Evolutionary conservation across 2,113 vertebrate species (phyloP).

Genomic region (Martes martes): DNA sequence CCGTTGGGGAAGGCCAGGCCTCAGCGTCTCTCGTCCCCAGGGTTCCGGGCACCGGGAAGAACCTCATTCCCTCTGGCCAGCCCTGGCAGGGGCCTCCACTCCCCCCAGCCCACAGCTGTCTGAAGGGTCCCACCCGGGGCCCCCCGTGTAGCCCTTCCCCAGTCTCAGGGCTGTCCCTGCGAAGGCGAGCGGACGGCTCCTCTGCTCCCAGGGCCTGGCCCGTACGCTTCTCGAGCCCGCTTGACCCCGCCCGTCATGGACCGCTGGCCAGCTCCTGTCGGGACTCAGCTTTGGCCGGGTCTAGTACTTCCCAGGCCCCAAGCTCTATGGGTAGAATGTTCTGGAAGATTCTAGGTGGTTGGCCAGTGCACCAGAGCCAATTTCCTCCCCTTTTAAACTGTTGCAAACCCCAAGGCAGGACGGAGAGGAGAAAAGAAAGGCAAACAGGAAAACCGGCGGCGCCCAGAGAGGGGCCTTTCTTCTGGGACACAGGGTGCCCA

Average conservation of each 20-base stretch:
- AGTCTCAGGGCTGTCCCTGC: background rate
- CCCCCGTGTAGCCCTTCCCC: background rate
- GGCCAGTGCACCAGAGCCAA: background rate
- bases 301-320: background rate
- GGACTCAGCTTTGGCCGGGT: background rate
- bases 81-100: rapidly evolving
- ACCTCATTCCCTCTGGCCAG: background rate
- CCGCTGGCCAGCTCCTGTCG: background rate
- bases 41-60: background rate
- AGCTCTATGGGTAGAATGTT: background rate
- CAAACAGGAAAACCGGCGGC: background rate
- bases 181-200: rapidly evolving
- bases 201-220: background rate
- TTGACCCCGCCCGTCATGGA: background rate
- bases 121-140: background rate
- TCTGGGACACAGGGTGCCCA: background rate
- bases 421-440: background rate
- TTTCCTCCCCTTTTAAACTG: background rate
- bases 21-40: rapidly evolving
- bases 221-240: rapidly evolving
- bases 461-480: background rate
- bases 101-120: background rate
- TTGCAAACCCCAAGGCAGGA: background rate
- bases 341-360: background rate
- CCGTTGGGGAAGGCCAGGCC: background rate